Base-by-base conservation (phyloP, 92 coral and sea anemone species). In the Actinostola sp. region DNA sequence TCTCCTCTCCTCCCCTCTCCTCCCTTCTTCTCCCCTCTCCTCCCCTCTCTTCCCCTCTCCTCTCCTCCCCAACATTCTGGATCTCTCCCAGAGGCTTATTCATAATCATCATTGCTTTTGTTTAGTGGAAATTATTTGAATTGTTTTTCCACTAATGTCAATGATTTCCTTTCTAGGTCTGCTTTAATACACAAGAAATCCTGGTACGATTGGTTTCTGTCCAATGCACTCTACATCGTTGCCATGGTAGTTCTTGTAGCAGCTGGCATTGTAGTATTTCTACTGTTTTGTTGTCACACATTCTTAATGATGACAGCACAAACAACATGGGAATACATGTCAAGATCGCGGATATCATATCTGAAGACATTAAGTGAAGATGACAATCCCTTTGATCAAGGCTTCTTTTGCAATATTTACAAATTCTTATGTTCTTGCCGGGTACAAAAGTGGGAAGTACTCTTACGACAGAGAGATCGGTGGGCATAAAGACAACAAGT, bases 291-390 rank as follows among this genome's bases (percentile, higher is more conserved):
- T 60, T 94, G 98, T 39, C 98, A 94, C 53, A 88, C 98, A 0
- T 94, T 88, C 67, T 75, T 94, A 41, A 94, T 94, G 89, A 24
- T 94, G 15, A 94, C 96, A 0, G 98, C 95, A 8, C 98, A 89
- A 69, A 93, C 98, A 23, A 93, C 98, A 15, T 93, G 98, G 98
- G 98, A 93, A 44, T 92, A 91, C 71, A 93, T 93, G 98, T 93
- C 98, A 1, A 91, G 96, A n/a, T 94, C 98, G 16, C 84, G 97
- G 55, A 94, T 94, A 58, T 94, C 98, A 2, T 94, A 94, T 56
- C 72, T 94, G 45, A 94, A 94, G 84, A 91, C 96, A 27, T 84
- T 94, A 13, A 88, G 87, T 39, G 98, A 94, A 50, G 98, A 92
- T 55, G 90, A 88, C 27, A 95, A 95, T 78, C 99, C 99, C 3